A percentile compares a stretch with the other conserved stretches of the same genome.
Conservation (phyloP, 2,888 invertebrate species). For the Heliconius hortense region DNA sequence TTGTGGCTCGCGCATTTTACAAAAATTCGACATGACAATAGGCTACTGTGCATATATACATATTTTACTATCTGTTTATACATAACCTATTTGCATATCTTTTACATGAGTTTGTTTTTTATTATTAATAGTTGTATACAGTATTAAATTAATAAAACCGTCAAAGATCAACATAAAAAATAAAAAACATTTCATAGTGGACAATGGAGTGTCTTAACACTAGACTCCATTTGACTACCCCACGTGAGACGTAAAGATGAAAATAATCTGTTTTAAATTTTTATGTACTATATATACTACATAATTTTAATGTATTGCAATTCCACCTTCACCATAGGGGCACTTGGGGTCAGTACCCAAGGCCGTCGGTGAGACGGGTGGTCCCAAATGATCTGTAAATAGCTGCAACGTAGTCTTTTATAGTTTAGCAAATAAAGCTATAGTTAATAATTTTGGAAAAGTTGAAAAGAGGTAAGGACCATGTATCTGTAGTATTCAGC, state of each 20-base stretch:
- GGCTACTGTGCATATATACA: slow-evolving; percentile 32
- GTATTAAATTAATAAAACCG: too few species aligned
- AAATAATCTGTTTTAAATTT: background rate
- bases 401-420: too few species aligned
- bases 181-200: background rate
- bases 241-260: background rate
- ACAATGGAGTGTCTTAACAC: background rate
- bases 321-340: background rate
- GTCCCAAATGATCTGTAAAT: background rate
- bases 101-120: too few species aligned
- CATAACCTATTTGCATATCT: slow-evolving; percentile 19
- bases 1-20: slow-evolving; percentile 58
- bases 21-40: slow-evolving; percentile 66
- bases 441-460: too few species aligned
- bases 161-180: background rate
- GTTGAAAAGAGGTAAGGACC: too few species aligned
- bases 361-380: background rate
- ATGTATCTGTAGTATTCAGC: too few species aligned
- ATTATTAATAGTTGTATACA: too few species aligned
- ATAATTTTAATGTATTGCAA: too few species aligned
- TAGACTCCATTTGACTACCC: background rate
- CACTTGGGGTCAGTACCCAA: background rate
- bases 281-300: background rate
- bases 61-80: slow-evolving; percentile 19
- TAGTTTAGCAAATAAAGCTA: too few species aligned